These are phyloP conservation scores for Sterna hirundo DNA, from an alignment of 2,113 vertebrate genomes.

Conservation along the genomic window DNA sequence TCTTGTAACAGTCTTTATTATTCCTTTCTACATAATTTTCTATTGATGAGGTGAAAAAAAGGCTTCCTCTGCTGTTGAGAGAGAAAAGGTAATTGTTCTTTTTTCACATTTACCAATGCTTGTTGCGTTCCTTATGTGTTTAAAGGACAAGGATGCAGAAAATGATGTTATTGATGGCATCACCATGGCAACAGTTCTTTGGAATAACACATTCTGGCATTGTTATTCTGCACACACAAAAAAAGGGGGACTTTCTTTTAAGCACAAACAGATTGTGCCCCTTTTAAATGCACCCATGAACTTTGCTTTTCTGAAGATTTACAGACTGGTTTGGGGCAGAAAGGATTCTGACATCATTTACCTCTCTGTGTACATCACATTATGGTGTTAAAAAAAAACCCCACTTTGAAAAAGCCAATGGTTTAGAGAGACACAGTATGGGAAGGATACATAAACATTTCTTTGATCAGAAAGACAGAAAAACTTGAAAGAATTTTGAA, in stretches of 20 bases:
- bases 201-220: conserved; percentile 75
- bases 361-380: conserved; percentile 44
- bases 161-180: conserved; percentile 77
- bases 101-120: conserved; percentile 57
- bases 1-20: conserved; percentile 68
- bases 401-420: background rate
- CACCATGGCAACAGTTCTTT: conserved; percentile 74
- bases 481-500: conserved; percentile 24
- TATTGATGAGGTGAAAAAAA: conserved; percentile 72
- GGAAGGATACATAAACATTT: conserved; percentile 26
- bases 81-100: conserved; percentile 70
- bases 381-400: background rate
- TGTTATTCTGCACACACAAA: conserved; percentile 61
- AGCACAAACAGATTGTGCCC: conserved; percentile 66
- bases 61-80: conserved; percentile 54
- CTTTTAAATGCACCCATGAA: conserved; percentile 69
- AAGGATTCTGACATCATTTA: conserved; percentile 18
- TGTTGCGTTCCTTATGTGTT: conserved; percentile 67
- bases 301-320: conserved; percentile 63
- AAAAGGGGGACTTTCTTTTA: conserved; percentile 57
- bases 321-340: conserved; percentile 36
- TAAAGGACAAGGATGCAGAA: conserved; percentile 71
- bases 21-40: conserved; percentile 68
- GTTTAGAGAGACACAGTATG: background rate
- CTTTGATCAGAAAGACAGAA: conserved; percentile 35